Conservation (phyloP, 2,113 vertebrate genomes). For the Madoqua kirkii region DNA sequence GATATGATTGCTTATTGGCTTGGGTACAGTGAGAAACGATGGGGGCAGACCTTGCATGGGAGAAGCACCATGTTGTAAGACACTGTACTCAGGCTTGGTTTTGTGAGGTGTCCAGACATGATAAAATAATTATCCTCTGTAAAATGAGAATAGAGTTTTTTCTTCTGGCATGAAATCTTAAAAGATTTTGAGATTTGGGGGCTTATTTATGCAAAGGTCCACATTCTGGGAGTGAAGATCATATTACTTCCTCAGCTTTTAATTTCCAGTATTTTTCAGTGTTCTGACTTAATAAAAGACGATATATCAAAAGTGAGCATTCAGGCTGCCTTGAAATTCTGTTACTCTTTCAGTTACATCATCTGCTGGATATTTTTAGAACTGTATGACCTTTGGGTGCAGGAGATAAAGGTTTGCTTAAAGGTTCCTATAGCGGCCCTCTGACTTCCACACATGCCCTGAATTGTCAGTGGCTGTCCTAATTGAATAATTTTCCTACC, state of each 20-base stretch:
- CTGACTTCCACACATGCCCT: neutral
- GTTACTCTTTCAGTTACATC: neutral
- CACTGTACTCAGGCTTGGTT: neutral
- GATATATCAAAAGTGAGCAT: neutral
- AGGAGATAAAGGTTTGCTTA: neutral
- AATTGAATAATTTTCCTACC: neutral
- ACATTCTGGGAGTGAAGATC: neutral
- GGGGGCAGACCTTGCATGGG: neutral
- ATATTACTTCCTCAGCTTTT: neutral
- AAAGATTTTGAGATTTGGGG: neutral
- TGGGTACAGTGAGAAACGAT: neutral
- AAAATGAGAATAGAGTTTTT: neutral
- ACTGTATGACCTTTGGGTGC: neutral
- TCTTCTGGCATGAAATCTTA: neutral
- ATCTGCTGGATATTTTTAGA: neutral
- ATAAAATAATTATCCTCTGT: neutral
- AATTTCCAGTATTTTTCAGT: neutral
- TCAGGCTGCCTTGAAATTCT: neutral
- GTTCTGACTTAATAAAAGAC: neutral
- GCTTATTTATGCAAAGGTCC: neutral
- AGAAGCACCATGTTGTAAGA: neutral
- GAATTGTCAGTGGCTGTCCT: neutral
- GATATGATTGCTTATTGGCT: neutral
- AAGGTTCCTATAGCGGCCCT: neutral
- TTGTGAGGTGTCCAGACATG: neutral